These are phyloP conservation scores for Mionectes olivaceus DNA, from an alignment of 2,797 vertebrate genomes.

Conservation along the genomic window DNA sequence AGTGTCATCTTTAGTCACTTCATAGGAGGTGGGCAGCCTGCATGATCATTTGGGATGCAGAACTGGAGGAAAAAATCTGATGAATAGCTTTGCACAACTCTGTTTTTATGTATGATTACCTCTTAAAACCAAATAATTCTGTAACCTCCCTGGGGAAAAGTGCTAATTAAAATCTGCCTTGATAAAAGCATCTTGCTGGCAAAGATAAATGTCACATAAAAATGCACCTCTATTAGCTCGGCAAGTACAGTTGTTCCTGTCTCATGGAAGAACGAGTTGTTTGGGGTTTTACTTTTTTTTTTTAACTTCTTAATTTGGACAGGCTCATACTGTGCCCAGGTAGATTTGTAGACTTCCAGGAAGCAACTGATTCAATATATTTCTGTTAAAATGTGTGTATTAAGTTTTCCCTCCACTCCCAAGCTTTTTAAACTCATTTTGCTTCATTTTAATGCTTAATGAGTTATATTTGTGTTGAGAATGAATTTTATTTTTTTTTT, in stretches of 20 bases:
- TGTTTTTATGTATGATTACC: neutral
- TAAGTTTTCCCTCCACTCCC: neutral
- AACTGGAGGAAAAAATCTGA: neutral
- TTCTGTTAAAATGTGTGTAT: neutral
- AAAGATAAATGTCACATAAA: neutral
- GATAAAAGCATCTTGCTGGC: neutral
- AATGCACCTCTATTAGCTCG: neutral
- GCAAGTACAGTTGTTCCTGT: neutral
- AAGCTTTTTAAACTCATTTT: neutral
- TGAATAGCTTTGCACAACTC: neutral
- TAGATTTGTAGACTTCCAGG: neutral
- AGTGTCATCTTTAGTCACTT: neutral
- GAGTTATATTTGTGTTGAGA: neutral
- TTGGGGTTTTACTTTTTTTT: neutral
- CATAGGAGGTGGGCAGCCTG: neutral
- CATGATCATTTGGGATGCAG: neutral
- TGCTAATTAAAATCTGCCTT: conserved; percentile 4
- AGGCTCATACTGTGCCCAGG: neutral
- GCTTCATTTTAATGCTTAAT: neutral
- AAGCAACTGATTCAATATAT: neutral
- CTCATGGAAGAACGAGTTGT: neutral
- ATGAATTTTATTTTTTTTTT: neutral
- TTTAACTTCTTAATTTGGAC: neutral
- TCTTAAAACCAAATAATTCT: neutral
- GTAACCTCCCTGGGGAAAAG: neutral